Percentiles rank a stretch among this genome's conserved stretches.
Evolutionary conservation across 2,113 vertebrate genomes (phyloP).

Genomic region (Capreolus pygargus): DNA sequence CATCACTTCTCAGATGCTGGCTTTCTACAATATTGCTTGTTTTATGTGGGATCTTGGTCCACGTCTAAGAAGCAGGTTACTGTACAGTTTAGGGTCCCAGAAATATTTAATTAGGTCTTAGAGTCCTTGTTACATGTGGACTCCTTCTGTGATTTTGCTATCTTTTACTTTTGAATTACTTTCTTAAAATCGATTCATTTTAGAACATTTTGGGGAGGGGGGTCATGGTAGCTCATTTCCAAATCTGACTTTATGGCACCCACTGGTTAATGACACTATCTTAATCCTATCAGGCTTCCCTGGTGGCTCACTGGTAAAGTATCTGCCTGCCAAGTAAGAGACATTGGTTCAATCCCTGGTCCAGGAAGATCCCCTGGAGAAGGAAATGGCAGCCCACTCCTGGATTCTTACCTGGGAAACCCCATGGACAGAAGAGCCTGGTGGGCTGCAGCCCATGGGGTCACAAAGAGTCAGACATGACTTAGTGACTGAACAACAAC

Average conservation of each 20-base stretch:
- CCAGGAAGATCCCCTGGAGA: background rate
- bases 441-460: background rate
- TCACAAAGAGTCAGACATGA: background rate
- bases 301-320: background rate
- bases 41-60: background rate
- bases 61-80: background rate
- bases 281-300: background rate
- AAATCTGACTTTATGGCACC: background rate
- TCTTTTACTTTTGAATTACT: background rate
- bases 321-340: background rate
- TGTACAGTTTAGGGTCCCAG: too few species aligned
- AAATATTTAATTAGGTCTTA: background rate
- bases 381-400: background rate
- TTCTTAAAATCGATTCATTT: background rate
- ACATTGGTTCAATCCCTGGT: background rate
- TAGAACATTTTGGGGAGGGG: background rate
- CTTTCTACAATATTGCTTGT: background rate
- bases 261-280: background rate
- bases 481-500: background rate
- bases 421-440: background rate
- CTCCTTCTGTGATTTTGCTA: background rate
- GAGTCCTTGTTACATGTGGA: too few species aligned
- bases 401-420: background rate
- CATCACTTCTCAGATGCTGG: background rate
- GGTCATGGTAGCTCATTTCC: background rate